Evolutionary conservation across 2,888 invertebrate species (phyloP), one percentile per base, ranked within the genome.

Genomic region (Epirrhoe tristata): DNA sequence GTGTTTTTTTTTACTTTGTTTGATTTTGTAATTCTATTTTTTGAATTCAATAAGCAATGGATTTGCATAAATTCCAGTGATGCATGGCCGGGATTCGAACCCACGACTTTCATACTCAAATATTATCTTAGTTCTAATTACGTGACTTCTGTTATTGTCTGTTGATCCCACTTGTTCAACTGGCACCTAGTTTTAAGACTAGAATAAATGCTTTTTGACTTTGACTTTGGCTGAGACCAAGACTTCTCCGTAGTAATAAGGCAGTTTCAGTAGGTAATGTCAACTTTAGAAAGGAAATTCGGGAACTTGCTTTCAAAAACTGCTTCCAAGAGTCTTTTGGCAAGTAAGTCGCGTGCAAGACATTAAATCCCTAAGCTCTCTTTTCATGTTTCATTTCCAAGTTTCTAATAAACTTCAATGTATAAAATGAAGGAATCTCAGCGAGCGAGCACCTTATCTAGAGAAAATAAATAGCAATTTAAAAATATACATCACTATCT

Each of bases 391-490:
- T 75, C 72, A 77, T 76, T 77, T 77, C 70, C 74, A 75, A 79
- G 71, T 73, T 76, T 77, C 80, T 78, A 72, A 71, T 74, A 77
- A 77, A 77, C 74, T 74, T 80, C 77, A 80, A 81, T 79, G 77
- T 46, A 76, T 75, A 76, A 72, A 76, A 79, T 72, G 73, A 74
- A 74, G 77, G 75, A 74, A 76, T 71, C 75, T 73, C 69, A 73
- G 74, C 72, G 76, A 71, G 70, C 75, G 72, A 77, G 74, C 76
- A 76, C 79, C 76, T 76, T 74, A 80, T 83, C 81, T 81, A 75
- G 70, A 73, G 74, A 67, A 84, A 81, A 87, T 89, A 89, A 87
- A 89, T 90, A 85, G 85, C 85, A 84, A 87, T 89, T 90, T 87
- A 86, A 88, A 90, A 89, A 87, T 87, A 88, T 48, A 48, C 14